Evolutionary conservation across 2,797 vertebrate species (phyloP).

Genomic region (Gastrophryne carolinensis): DNA sequence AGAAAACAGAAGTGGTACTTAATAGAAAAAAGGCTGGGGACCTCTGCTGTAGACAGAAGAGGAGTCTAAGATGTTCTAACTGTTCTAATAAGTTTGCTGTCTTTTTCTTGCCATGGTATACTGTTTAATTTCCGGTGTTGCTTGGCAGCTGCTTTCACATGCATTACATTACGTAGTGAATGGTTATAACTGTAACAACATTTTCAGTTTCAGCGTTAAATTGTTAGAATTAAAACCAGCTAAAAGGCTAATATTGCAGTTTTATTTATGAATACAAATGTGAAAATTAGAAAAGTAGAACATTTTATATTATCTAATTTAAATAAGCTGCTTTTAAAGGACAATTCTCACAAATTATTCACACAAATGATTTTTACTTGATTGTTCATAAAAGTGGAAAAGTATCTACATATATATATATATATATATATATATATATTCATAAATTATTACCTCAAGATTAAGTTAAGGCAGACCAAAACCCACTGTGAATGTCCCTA

Average conservation of each 20-base stretch:
- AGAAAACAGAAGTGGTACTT: too few species aligned
- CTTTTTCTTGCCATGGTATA: too few species aligned
- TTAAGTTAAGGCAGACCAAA: too few species aligned
- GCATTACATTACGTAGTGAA: background rate
- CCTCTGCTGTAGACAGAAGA: too few species aligned
- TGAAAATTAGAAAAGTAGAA: constrained; percentile 1
- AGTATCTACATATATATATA: background rate
- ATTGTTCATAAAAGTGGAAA: background rate
- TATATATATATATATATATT: background rate
- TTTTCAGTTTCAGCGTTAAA: background rate
- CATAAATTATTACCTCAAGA: too few species aligned
- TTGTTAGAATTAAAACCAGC: background rate
- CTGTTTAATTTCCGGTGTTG: too few species aligned
- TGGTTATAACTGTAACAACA: background rate
- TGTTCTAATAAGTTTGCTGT: too few species aligned
- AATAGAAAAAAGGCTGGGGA: too few species aligned
- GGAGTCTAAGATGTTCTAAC: too few species aligned
- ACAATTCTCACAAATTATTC: background rate
- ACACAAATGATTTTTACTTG: constrained; percentile 10
- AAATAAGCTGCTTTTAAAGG: background rate
- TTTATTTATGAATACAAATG: background rate
- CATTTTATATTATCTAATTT: constrained; percentile 1
- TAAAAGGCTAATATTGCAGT: background rate
- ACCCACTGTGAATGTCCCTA: too few species aligned
- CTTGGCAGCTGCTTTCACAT: too few species aligned